These are phyloP conservation scores for Agrochola macilenta DNA, from an alignment of 2,888 invertebrate genomes.

Conservation along the genomic window DNA sequence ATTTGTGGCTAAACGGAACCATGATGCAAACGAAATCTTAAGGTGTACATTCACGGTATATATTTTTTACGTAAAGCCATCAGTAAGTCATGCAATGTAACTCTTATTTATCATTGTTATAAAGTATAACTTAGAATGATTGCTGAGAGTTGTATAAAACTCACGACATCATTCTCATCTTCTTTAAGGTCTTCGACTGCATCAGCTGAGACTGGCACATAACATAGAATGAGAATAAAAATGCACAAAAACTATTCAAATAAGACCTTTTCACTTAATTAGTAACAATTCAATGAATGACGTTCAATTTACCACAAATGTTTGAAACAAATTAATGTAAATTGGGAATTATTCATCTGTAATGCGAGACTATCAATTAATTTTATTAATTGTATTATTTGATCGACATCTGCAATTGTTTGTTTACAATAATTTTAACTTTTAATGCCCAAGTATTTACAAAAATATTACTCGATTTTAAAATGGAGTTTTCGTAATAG, in stretches of 20 bases:
- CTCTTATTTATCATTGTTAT: not conserved
- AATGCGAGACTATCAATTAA: constrained; percentile 6
- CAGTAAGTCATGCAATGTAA: not conserved
- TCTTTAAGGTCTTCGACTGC: not conserved
- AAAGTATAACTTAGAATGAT: not conserved
- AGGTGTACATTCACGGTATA: not conserved
- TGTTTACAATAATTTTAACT: not conserved
- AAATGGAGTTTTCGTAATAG: not conserved
- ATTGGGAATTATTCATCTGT: constrained; percentile 3
- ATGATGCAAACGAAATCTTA: not conserved
- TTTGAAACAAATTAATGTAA: constrained; percentile 16
- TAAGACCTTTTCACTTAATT: not conserved
- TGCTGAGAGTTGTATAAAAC: not conserved
- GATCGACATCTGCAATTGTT: constrained; percentile 15
- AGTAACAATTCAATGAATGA: constrained; percentile 17
- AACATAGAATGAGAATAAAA: not conserved
- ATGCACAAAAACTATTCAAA: not conserved
- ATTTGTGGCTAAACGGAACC: not conserved
- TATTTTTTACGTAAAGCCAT: not conserved
- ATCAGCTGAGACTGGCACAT: not conserved
- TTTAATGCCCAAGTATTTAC: not conserved
- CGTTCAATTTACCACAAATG: constrained; percentile 7
- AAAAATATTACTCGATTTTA: not conserved
- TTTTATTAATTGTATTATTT: constrained; percentile 25
- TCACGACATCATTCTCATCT: not conserved